phyloP scores from a whole-genome alignment of 2,797 vertebrate species.

The Coranthus polyacanthus region DNA sequence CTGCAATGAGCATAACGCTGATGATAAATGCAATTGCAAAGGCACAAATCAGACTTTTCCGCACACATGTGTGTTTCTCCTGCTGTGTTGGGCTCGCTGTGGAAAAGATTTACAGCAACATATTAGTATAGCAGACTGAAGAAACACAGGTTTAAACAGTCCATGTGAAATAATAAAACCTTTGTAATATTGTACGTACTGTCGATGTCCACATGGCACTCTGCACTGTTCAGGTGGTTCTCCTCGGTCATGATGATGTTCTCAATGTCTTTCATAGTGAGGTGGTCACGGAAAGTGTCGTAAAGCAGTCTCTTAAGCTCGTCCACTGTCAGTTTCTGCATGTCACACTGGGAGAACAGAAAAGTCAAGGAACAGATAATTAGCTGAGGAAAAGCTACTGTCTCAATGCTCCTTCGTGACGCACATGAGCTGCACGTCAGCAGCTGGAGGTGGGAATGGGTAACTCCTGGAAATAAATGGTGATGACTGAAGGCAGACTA shows the following conservation, averaged over 20 bases:
- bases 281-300: conserved; percentile 97
- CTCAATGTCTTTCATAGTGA: conserved; percentile 99
- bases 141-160: background rate
- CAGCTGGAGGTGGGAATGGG: too few species aligned
- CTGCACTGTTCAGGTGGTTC: conserved; percentile 93
- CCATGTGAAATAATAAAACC: conserved; percentile 4
- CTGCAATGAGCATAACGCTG: conserved; percentile 98
- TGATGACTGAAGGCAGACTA: too few species aligned
- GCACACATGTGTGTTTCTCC: conserved; percentile 97
- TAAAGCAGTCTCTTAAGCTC: conserved; percentile 97
- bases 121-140: conserved; percentile 6
- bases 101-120: conserved; percentile 50
- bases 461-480: too few species aligned
- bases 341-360: conserved; percentile 89
- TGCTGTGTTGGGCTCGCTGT: conserved; percentile 97
- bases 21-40: conserved; percentile 98
- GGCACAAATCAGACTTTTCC: conserved; percentile 98
- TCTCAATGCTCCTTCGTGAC: conserved; percentile 18
- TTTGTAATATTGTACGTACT: conserved; percentile 86
- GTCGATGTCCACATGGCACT: conserved; percentile 95
- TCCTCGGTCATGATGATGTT: conserved; percentile 99
- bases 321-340: conserved; percentile 98
- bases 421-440: conserved; percentile 23
- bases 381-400: conserved; percentile 26
- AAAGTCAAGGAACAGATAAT: conserved; percentile 32